Base-by-base conservation (phyloP, 2,888 invertebrate species). In the Lasioglossum pauxillum region DNA sequence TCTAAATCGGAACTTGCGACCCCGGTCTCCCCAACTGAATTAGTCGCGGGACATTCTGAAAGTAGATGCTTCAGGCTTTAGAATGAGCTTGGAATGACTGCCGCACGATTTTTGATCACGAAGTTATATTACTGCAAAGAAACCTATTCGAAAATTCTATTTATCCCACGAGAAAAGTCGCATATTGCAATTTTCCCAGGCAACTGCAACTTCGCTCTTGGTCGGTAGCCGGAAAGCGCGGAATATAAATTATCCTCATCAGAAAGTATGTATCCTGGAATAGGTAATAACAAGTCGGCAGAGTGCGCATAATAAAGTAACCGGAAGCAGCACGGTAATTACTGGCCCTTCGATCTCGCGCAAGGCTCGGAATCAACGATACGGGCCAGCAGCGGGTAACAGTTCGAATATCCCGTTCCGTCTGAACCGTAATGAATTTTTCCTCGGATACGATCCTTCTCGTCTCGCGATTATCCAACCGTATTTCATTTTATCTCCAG, bases 401-500 rank as follows among this genome's bases (percentile, higher is more conserved):
- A 64, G 16, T 64, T 64, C 60, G 16, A 64, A 31, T 64, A 64
- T 64, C 27, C 31, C 27, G 60, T 64, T 64, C 31, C 60, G 16
- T 16, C 60, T 2, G 27, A 64, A 23, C 8, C 7, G 60, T 64
- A 64, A 64, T 64, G 60, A 64, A 64, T 64, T 64, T 64, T 64
- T 31, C 60, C 60, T 16, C 31, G 16, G 31, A 64, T 31, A 1
- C 27, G 60, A 31, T 44, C 44, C 44, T 16, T 7, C 31, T 64
- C 60, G 60, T 53, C 23, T 10, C 53, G 14, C 27, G 60, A 64
- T 64, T 64, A 27, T 64, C 60, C 31, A 14, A n/a, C 60, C 60
- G 60, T 64, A 31, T 64, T 64, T 64, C 60, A 64, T 64, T 64
- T 64, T 64, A 64, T 64, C 60, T 64, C 12, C 27, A 16, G 27